Evolutionary conservation across 2,888 invertebrate species (phyloP), one percentile per base, ranked within the genome.

Genomic region (Chirona hameri): DNA sequence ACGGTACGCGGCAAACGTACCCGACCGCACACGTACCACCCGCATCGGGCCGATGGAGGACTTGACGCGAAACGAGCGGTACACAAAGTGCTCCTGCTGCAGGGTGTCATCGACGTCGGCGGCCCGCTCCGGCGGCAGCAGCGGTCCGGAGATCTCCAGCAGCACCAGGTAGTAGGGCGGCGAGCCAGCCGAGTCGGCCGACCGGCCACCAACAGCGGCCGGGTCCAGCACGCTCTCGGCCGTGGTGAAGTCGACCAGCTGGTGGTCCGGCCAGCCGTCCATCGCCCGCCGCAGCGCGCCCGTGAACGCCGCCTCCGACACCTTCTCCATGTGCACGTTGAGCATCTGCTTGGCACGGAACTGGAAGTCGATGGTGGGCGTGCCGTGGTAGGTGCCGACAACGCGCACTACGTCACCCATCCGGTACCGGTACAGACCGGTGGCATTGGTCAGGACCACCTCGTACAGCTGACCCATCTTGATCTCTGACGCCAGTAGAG

Each of bases 281-380:
- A 81, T 31, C 9, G 65, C 57, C 31, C n/a, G 57, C 15, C 80
- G 84, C 81, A 88, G 84, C 4, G 87, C 86, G 69, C 86, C 85
- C 83, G 87, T 87, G 84, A 88, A 87, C 46, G 86, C 84, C 9
- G 85, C 83, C 84, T 88, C 88, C 0, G 87, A 87, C 10, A 87
- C 87, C 85, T 88, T 88, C 86, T 88, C 88, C 84, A 87, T 87
- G 84, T 87, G 85, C 9, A 88, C 86, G 86, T 88, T 88, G 84
- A 88, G 84, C 83, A 88, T 86, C 85, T 88, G 88, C 21, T 27
- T 52, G 72, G 31, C 65, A 15, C 81, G 81, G 65, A 60, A 81
- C 39, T 39, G 39, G 81, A 81, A 81, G 39, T 81, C 81, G 55
- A 55, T 21, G 31, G 57, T 81, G n/a, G 81, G 81, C 52, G 87